phyloP scores from a whole-genome alignment of 2,888 invertebrate genomes.

The Hipparchia semele region DNA sequence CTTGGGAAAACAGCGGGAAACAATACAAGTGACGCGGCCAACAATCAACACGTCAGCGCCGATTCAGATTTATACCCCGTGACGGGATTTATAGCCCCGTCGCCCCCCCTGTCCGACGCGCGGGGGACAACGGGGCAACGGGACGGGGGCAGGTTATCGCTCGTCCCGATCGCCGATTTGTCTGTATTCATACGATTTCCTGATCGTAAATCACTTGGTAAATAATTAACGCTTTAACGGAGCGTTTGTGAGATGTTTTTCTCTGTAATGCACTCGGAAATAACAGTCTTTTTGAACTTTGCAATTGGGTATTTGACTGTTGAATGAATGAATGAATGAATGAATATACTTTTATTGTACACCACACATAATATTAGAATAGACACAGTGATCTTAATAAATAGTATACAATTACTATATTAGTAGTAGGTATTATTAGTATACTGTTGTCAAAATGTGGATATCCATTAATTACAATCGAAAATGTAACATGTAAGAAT shows the following conservation, averaged over 20 bases:
- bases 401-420: too few species aligned
- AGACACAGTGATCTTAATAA: too few species aligned
- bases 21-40: constrained; percentile 47
- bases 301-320: too few species aligned
- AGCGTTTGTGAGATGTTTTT: neutral
- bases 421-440: too few species aligned
- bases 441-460: too few species aligned
- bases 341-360: too few species aligned
- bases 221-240: constrained; percentile 27
- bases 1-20: constrained; percentile 53
- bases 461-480: too few species aligned
- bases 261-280: neutral
- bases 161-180: constrained; percentile 37
- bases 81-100: constrained; percentile 58
- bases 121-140: constrained; percentile 18
- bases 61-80: constrained; percentile 72
- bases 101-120: constrained; percentile 33
- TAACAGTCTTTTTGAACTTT: too few species aligned
- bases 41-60: constrained; percentile 64
- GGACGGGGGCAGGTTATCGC: constrained; percentile 35
- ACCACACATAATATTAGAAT: too few species aligned
- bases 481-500: too few species aligned
- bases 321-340: too few species aligned
- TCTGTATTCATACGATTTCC: constrained; percentile 36
- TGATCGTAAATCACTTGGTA: constrained; percentile 32